Evolutionary conservation across 2,797 vertebrate genomes (phyloP).

Genomic region (Gambelia wislizenii): DNA sequence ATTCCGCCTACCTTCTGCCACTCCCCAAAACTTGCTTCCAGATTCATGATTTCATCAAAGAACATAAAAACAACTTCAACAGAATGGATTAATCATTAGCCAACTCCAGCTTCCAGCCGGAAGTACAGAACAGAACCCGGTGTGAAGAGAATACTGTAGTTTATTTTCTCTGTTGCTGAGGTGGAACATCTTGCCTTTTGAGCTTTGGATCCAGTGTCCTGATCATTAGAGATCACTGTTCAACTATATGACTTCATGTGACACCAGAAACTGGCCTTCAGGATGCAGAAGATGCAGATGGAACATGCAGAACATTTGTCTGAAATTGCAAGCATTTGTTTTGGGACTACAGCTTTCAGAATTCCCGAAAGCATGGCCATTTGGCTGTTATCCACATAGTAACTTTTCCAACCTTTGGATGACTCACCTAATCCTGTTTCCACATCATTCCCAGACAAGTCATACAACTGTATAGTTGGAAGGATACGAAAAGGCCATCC

Average conservation of each 20-base stretch:
- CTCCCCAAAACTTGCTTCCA: conserved; percentile 7
- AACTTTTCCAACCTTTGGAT: background rate
- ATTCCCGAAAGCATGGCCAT: too few species aligned
- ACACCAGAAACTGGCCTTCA: background rate
- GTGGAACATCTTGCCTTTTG: background rate
- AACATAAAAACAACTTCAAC: background rate
- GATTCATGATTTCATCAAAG: background rate
- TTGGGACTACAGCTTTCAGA: too few species aligned
- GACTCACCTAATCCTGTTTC: background rate
- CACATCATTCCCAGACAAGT: background rate
- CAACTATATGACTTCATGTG: background rate
- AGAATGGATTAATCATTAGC: conserved; percentile 22
- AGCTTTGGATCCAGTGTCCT: background rate
- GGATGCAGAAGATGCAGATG: background rate
- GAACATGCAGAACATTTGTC: background rate
- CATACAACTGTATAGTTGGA: too few species aligned
- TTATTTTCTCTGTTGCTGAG: background rate
- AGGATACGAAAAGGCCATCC: too few species aligned
- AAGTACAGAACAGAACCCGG: background rate
- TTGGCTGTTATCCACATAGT: too few species aligned
- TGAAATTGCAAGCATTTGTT: too few species aligned
- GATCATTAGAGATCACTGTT: background rate
- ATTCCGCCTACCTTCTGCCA: background rate
- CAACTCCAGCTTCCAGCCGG: background rate
- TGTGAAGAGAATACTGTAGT: background rate